Conservation (phyloP, 2,113 vertebrate genomes). For the Prietella phreatophila region DNA sequence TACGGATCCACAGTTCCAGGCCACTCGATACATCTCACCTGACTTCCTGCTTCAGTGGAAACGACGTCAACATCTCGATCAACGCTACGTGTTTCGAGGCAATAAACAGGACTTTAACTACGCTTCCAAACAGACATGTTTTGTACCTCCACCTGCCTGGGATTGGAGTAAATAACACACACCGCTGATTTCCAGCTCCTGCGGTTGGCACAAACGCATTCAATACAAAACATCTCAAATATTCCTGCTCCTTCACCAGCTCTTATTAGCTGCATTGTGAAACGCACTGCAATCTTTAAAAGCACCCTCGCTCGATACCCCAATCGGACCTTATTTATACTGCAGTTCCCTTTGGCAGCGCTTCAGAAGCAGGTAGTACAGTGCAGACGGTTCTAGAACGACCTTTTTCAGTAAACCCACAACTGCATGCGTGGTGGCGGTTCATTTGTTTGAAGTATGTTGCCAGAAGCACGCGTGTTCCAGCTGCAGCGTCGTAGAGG, state of each 20-base stretch:
- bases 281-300: background rate
- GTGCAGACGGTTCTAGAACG: background rate
- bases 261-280: background rate
- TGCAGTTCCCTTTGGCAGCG: background rate
- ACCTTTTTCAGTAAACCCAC: background rate
- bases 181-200: background rate
- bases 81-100: too few species aligned
- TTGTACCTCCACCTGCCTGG: background rate
- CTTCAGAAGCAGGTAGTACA: background rate
- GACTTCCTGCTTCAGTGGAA: too few species aligned
- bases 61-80: too few species aligned
- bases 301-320: background rate
- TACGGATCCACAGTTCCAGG: too few species aligned
- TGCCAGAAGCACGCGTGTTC: background rate
- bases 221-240: background rate
- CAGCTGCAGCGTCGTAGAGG: background rate
- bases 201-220: background rate
- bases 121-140: background rate
- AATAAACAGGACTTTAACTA: too few species aligned
- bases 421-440: background rate
- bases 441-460: background rate
- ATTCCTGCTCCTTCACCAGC: background rate
- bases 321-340: background rate
- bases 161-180: background rate
- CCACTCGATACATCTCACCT: too few species aligned